These are phyloP conservation scores for Lepus europaeus DNA, from an alignment of 2,113 vertebrate species.

Conservation along the genomic window DNA sequence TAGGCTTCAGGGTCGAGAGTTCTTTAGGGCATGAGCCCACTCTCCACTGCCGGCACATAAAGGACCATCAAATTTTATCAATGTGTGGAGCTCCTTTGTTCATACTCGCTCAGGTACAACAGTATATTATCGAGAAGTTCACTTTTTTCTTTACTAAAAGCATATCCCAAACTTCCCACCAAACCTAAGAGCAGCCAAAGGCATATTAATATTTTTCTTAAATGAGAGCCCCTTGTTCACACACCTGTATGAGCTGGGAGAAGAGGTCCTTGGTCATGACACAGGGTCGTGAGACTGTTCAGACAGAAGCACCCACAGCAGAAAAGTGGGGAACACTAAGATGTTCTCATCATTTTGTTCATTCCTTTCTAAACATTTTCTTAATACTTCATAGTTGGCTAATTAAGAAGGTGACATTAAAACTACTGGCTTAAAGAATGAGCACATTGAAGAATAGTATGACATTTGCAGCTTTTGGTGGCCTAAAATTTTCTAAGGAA, in stretches of 20 bases:
- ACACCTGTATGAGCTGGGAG: not conserved
- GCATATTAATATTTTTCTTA: slow-evolving; percentile 2
- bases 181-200: not conserved
- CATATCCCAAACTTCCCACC: not conserved
- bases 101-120: too few species aligned
- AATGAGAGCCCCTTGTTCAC: not conserved
- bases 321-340: not conserved
- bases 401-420: slow-evolving; percentile 35
- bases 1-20: too few species aligned
- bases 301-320: not conserved
- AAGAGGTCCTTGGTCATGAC: not conserved
- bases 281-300: not conserved
- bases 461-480: not conserved
- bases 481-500: slow-evolving; percentile 1
- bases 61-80: too few species aligned
- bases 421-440: not conserved
- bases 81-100: too few species aligned
- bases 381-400: not conserved
- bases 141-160: slow-evolving; percentile 49
- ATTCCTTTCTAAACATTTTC: not conserved
- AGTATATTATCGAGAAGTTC: not conserved
- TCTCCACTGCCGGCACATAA: too few species aligned
- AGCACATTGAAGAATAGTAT: not conserved
- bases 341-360: not conserved
- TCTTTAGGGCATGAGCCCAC: too few species aligned